These are phyloP conservation scores for Cygnus atratus DNA, from an alignment of 2,113 vertebrate species.

Conservation along the genomic window DNA sequence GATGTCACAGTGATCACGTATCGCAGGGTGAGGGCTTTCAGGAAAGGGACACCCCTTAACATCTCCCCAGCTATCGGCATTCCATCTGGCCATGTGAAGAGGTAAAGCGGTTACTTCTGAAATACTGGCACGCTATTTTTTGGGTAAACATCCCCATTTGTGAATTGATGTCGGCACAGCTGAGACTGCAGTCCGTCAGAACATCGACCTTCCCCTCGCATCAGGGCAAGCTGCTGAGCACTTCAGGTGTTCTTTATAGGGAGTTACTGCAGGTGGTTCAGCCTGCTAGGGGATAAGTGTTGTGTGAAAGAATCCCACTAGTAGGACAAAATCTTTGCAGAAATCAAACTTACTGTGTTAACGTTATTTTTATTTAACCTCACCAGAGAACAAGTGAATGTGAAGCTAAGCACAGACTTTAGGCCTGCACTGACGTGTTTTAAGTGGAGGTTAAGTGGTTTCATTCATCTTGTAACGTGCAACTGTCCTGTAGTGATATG, in stretches of 20 bases:
- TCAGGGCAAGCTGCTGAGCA: fast-evolving
- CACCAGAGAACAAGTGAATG: background rate
- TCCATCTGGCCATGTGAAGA: slow-evolving; percentile 17
- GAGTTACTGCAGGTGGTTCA: no score
- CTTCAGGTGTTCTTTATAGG: no score
- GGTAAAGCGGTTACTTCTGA: slow-evolving; percentile 33
- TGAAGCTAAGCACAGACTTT: background rate
- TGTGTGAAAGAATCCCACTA: background rate
- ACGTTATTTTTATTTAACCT: background rate
- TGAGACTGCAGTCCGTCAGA: fast-evolving
- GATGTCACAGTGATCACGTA: slow-evolving; percentile 28
- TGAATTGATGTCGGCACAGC: background rate
- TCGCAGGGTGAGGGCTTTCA: background rate
- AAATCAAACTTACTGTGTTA: background rate
- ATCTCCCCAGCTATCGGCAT: background rate
- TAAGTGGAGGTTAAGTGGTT: background rate
- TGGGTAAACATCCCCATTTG: background rate
- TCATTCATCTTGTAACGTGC: background rate
- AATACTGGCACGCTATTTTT: background rate
- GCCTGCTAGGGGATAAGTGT: background rate
- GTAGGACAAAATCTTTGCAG: background rate
- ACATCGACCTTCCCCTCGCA: no score
- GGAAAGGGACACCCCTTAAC: background rate
- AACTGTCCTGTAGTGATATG: background rate
- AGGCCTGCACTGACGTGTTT: background rate